phyloP scores from a whole-genome alignment of 1,140 invertebrate genomes.

The Zaprionus gabonicus region DNA sequence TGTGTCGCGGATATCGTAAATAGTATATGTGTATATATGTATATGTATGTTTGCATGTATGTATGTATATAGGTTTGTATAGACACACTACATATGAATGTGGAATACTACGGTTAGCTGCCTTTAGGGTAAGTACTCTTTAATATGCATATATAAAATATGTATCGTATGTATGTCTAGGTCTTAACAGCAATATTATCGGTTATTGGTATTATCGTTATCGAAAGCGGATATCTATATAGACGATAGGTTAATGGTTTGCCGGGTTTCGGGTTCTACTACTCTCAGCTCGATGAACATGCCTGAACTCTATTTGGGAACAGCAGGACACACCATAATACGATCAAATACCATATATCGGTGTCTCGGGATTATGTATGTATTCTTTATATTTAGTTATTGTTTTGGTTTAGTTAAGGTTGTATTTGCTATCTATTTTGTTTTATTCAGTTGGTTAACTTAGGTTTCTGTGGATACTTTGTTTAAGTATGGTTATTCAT shows the following conservation, averaged over 20 bases:
- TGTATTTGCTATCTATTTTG: neutral
- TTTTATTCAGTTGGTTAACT: neutral
- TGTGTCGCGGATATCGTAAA: slow-evolving; percentile 23
- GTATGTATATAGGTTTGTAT: slow-evolving; percentile 18
- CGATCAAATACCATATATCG: neutral
- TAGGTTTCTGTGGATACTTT: slow-evolving; percentile 1
- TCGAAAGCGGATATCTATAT: neutral
- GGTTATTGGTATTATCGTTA: slow-evolving; percentile 2
- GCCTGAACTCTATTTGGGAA: slow-evolving; percentile 7
- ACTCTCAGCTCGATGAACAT: slow-evolving; percentile 1
- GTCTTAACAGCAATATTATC: slow-evolving; percentile 15
- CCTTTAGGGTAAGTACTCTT: slow-evolving; percentile 6
- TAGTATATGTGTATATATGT: slow-evolving; percentile 1
- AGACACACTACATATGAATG: neutral
- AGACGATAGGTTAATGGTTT: slow-evolving; percentile 9
- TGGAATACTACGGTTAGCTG: slow-evolving; percentile 9
- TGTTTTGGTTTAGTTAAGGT: neutral
- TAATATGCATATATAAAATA: slow-evolving; percentile 36
- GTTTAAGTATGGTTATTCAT: neutral
- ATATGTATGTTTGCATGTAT: slow-evolving; percentile 17
- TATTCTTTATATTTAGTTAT: slow-evolving; percentile 14
- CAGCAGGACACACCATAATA: neutral
- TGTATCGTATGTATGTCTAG: slow-evolving; percentile 7
- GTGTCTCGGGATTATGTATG: neutral
- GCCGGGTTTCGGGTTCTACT: slow-evolving; percentile 9